Base-by-base conservation (phyloP, 2,888 invertebrate genomes). In the Diloba caeruleocephala region DNA sequence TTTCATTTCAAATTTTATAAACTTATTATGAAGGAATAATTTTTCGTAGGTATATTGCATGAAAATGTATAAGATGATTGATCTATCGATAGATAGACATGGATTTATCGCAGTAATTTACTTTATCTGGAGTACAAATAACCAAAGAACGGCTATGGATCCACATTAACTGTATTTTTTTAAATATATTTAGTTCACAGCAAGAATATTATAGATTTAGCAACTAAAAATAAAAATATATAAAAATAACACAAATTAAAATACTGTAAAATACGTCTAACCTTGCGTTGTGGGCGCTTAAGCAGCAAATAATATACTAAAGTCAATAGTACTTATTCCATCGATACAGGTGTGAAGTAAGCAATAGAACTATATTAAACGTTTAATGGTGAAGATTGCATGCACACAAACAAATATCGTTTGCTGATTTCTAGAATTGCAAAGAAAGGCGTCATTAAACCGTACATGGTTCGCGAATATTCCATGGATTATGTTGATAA, bases 221-320 rank as follows among this genome's bases (percentile, higher is more conserved):
- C 21, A 3, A 21, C 17, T 17, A 17, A 2, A 3, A 21, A 7
- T 21, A 3, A 21, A 1, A 21, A 21, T 7, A 21, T 2, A 21
- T n/a, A n/a, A n/a, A n/a, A n/a, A n/a, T n/a, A n/a, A n/a, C n/a
- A n/a, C n/a, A n/a, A n/a, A n/a, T n/a, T n/a, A n/a, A n/a, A n/a
- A n/a, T n/a, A n/a, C n/a, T n/a, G n/a, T n/a, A n/a, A n/a, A n/a
- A 37, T 50, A 38, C 5, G 0, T 51, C 56, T 36, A 55, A 74
- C 74, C 76, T 71, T 32, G 13, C 17, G 33, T 37, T 34, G 58
- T 39, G 34, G 21, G 36, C 64, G 33, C 17, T 10, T 25, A 28
- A 46, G 21, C 48, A 33, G 56, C 48, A 9, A 52, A 10, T 37
- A 50, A 36, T 28, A 8, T 25, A 71, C 57, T 75, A 41, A 50